Conservation (phyloP, 2,888 invertebrate species). For the Aporophyla lueneburgensis region DNA sequence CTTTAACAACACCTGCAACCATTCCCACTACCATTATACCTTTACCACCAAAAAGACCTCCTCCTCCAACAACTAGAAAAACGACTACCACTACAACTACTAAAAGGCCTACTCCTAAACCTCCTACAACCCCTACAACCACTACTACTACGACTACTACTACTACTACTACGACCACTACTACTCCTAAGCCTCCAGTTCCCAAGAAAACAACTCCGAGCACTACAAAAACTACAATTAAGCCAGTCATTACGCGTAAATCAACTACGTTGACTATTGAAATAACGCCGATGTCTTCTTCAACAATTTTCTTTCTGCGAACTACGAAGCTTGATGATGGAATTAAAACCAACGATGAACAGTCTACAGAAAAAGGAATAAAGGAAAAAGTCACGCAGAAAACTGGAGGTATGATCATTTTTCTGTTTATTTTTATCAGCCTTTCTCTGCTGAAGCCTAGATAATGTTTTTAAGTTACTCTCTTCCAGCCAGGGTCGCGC, state of each 20-base stretch:
- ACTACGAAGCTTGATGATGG: constrained; percentile 30
- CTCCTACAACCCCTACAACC: constrained; percentile 7
- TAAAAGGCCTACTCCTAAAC: constrained; percentile 45
- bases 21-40: constrained; percentile 42
- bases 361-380: neutral
- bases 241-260: constrained; percentile 30
- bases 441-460: neutral
- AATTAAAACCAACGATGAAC: constrained; percentile 23
- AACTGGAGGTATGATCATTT: constrained; percentile 42
- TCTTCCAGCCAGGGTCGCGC: too few species aligned
- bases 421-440: neutral
- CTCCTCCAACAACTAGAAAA: constrained; percentile 3
- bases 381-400: constrained; percentile 1
- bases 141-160: constrained; percentile 35
- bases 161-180: neutral
- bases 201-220: constrained; percentile 29
- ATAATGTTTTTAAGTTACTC: neutral
- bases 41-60: constrained; percentile 43
- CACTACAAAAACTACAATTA: constrained; percentile 31
- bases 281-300: constrained; percentile 26
- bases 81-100: constrained; percentile 38
- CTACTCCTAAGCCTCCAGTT: constrained; percentile 36
- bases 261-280: constrained; percentile 37
- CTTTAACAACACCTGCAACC: constrained; percentile 41
- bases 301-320: constrained; percentile 13